phyloP scores from a whole-genome alignment of 2,888 invertebrate genomes.

The Lycocerus yunnanus region DNA sequence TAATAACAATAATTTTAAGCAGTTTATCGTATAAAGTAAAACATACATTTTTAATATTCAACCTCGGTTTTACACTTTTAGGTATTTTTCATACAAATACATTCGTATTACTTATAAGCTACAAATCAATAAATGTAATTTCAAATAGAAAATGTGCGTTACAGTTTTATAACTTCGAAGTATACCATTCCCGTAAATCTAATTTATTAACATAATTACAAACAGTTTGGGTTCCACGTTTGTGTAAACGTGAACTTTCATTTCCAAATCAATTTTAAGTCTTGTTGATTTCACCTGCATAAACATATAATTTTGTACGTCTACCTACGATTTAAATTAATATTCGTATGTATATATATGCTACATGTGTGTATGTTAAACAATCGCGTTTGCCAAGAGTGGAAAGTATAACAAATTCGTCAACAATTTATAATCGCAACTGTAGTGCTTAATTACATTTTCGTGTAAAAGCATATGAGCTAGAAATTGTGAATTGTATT shows the following conservation, averaged over 20 bases:
- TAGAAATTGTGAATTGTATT: constrained; percentile 19
- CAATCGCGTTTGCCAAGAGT: not conserved
- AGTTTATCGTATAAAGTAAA: no score
- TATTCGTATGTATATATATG: not conserved
- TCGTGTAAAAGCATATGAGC: constrained; percentile 18
- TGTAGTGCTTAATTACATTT: constrained; percentile 25
- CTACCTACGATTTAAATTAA: not conserved
- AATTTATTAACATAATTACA: not conserved
- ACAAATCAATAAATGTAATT: not conserved
- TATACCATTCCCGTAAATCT: not conserved
- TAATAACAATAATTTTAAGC: no score
- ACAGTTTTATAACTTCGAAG: not conserved
- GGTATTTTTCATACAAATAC: not conserved
- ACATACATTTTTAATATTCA: no score
- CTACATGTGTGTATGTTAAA: not conserved
- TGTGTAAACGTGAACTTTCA: not conserved
- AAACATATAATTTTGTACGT: not conserved
- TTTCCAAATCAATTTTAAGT: not conserved
- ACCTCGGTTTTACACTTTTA: not conserved
- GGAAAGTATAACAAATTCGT: constrained; percentile 14
- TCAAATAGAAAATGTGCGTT: not conserved
- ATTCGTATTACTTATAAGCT: not conserved
- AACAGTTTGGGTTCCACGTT: not conserved
- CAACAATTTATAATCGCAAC: constrained; percentile 17
- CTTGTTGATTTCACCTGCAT: not conserved